Percentiles rank a stretch among this genome's conserved stretches.
Evolutionary conservation across 2,113 vertebrate genomes (phyloP).

Genomic region (Herpetotheres cachinnans): DNA sequence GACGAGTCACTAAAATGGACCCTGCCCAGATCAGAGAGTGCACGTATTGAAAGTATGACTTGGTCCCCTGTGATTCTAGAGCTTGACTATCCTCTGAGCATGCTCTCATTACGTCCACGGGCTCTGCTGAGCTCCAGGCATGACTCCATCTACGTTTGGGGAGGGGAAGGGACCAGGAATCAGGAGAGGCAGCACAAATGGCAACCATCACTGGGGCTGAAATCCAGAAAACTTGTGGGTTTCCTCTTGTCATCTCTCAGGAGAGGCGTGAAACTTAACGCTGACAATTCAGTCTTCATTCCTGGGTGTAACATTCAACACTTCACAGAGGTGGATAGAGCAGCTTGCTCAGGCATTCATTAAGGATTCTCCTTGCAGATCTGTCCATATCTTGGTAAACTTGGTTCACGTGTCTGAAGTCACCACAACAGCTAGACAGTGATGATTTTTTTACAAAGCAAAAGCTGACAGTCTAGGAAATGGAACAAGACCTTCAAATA

Average conservation of each 20-base stretch:
- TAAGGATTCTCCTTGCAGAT: neutral
- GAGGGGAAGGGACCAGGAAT: neutral
- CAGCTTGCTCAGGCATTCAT: neutral
- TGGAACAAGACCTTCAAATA: neutral
- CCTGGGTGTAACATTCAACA: neutral
- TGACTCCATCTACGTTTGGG: neutral
- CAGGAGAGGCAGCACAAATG: neutral
- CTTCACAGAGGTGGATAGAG: neutral
- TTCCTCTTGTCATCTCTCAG: neutral
- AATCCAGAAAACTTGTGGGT: neutral
- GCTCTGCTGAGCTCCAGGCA: neutral
- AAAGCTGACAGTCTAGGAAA: neutral
- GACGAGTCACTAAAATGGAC: fast-evolving
- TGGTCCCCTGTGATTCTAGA: neutral
- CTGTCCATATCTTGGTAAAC: neutral
- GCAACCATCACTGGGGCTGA: neutral
- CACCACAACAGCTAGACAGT: neutral
- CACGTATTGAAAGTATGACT: neutral
- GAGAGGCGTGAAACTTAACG: neutral
- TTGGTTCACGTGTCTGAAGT: neutral
- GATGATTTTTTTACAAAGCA: neutral
- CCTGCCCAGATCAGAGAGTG: neutral
- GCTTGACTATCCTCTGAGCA: neutral
- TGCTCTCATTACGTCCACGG: fast-evolving
- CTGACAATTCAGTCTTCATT: neutral